Conservation (phyloP, 2,797 vertebrate genomes). For the Amblyopsis hoosieri region DNA sequence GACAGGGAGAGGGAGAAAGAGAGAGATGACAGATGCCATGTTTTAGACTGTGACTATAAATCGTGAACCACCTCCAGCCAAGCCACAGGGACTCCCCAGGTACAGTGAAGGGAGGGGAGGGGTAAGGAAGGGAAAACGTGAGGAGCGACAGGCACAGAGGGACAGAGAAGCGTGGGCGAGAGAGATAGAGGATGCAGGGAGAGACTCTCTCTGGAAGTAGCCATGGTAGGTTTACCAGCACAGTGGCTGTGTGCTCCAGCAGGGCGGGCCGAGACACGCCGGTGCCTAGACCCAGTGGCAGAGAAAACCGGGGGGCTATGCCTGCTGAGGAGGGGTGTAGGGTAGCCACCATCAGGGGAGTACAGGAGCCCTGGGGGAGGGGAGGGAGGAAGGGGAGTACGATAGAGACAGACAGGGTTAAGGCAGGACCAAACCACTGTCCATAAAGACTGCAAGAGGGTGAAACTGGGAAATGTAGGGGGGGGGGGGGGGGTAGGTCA, state of each 20-base stretch:
- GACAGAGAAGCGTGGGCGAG: slow-evolving; percentile 9
- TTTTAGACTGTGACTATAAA: background rate
- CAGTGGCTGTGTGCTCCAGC: slow-evolving; percentile 98
- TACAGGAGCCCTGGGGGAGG: slow-evolving; percentile 97
- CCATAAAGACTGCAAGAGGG: slow-evolving; percentile 31
- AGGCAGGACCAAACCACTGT: slow-evolving; percentile 25
- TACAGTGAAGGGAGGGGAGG: background rate
- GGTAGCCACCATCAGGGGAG: slow-evolving; percentile 99
- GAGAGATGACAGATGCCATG: background rate
- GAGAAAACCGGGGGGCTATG: slow-evolving; percentile 96
- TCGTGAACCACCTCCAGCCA: background rate
- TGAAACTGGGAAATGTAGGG: slow-evolving; percentile 6
- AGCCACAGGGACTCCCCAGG: background rate
- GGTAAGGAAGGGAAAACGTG: slow-evolving; percentile 7
- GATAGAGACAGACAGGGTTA: slow-evolving; percentile 64
- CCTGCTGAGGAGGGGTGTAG: slow-evolving; percentile 97
- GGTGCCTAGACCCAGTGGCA: slow-evolving; percentile 94
- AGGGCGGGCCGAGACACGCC: slow-evolving; percentile 95
- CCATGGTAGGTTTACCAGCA: slow-evolving; percentile 92
- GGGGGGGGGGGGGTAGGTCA: background rate
- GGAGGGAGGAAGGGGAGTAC: slow-evolving; percentile 73
- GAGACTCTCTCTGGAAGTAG: slow-evolving; percentile 37
- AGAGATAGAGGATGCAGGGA: slow-evolving; percentile 13
- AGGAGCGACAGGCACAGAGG: background rate
- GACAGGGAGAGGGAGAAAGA: background rate